Evolutionary conservation across 2,797 vertebrate genomes (phyloP).

Genomic region (Ambastaia sidthimunki): DNA sequence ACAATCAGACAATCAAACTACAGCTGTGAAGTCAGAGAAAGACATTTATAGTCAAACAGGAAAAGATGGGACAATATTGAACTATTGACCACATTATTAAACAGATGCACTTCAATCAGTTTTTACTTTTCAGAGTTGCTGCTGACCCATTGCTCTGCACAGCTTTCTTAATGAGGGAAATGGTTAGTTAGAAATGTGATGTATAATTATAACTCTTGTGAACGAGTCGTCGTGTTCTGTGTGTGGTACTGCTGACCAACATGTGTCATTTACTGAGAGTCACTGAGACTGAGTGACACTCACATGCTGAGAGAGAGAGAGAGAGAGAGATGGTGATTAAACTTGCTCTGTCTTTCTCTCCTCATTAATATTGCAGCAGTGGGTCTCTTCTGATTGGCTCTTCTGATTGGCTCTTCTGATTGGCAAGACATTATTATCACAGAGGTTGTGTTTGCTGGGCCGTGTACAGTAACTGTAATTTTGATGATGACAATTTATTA

Average conservation of each 20-base stretch:
- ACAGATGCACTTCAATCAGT: too few species aligned
- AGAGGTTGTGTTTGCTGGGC: conserved; percentile 3
- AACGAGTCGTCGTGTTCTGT: neutral
- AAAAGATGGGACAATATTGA: too few species aligned
- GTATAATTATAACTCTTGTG: conserved; percentile 32
- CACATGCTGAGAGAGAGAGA: conserved; percentile 14
- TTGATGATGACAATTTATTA: neutral
- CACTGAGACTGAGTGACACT: conserved; percentile 24
- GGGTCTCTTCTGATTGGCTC: conserved; percentile 52
- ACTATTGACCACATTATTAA: too few species aligned
- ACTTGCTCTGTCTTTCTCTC: conserved; percentile 33
- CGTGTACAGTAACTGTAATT: conserved; percentile 3
- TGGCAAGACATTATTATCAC: conserved; percentile 10
- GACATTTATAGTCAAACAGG: too few species aligned
- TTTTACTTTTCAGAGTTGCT: too few species aligned
- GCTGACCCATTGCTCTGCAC: too few species aligned
- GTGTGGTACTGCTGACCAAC: conserved; percentile 48
- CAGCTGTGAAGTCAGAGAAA: too few species aligned
- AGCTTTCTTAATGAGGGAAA: too few species aligned
- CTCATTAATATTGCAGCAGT: conserved; percentile 61
- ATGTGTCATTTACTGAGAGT: conserved; percentile 61
- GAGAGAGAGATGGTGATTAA: conserved; percentile 15
- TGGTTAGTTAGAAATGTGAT: conserved; percentile 21
- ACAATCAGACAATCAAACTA: too few species aligned
- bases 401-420: conserved; percentile 41